A percentile compares a stretch with the other conserved stretches of the same genome.
phyloP scores from a whole-genome alignment of 1,140 invertebrate species.

The Spodoptera litura region DNA sequence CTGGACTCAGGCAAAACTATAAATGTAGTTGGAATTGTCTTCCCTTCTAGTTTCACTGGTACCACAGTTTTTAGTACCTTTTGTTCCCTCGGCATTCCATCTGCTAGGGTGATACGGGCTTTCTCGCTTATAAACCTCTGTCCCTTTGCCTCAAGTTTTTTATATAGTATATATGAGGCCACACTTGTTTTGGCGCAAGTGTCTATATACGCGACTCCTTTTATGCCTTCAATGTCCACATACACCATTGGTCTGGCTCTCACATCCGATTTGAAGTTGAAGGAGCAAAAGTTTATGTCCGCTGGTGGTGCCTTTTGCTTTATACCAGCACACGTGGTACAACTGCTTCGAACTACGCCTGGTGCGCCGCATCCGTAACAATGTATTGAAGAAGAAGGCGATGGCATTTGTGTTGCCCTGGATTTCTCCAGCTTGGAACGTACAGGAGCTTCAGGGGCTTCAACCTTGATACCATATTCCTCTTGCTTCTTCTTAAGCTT shows the following conservation, averaged over 20 bases:
- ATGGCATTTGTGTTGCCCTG: slow-evolving; percentile 2
- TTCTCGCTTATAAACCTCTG: slow-evolving; percentile 1
- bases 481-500: neutral
- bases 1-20: slow-evolving; percentile 37
- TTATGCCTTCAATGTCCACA: neutral
- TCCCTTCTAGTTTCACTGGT: slow-evolving; percentile 2
- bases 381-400: slow-evolving; percentile 1
- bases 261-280: neutral
- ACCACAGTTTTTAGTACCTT: neutral
- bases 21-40: slow-evolving; percentile 25
- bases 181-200: slow-evolving; percentile 45
- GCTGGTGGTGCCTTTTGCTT: neutral
- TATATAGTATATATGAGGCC: neutral
- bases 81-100: slow-evolving; percentile 30
- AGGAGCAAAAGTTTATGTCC: neutral
- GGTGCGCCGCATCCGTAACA: slow-evolving; percentile 54
- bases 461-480: neutral
- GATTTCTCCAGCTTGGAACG: neutral
- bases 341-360: slow-evolving; percentile 38
- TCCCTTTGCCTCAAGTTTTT: neutral
- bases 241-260: slow-evolving; percentile 6
- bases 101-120: slow-evolving; percentile 17
- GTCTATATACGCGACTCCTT: slow-evolving; percentile 19
- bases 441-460: neutral
- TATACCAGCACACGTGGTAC: slow-evolving; percentile 23